phyloP scores from a whole-genome alignment of 2,797 vertebrate species.

The Cossypha heuglini region DNA sequence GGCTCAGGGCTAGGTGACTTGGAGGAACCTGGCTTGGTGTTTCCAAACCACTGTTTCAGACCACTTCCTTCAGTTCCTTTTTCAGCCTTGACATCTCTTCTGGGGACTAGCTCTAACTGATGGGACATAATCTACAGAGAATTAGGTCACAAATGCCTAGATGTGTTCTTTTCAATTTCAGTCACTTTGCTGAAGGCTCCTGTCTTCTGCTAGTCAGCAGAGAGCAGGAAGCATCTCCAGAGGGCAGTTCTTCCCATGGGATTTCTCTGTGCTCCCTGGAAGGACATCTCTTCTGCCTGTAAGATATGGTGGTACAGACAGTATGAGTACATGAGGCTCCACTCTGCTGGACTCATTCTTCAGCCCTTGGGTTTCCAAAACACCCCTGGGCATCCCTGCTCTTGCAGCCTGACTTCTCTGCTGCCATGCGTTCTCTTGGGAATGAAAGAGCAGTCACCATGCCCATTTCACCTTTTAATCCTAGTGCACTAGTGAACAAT shows the following conservation, averaged over 20 bases:
- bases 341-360: background rate
- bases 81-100: background rate
- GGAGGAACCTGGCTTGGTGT: background rate
- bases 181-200: background rate
- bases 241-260: background rate
- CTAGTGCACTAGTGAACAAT: conserved; percentile 17
- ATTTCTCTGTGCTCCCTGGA: background rate
- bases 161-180: background rate
- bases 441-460: background rate
- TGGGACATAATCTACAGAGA: background rate
- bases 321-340: accelerated
- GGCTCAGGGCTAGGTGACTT: background rate
- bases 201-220: background rate
- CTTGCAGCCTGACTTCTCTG: background rate
- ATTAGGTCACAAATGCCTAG: background rate
- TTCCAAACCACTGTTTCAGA: background rate
- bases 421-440: accelerated
- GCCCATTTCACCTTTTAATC: conserved; percentile 50
- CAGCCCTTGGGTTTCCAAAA: background rate
- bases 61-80: background rate
- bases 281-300: background rate
- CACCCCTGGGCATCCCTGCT: background rate
- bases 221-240: background rate
- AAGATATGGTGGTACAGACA: accelerated
- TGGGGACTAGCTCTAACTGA: background rate